Conservation (phyloP, 2,888 invertebrate genomes). For the Dusona sp. region DNA sequence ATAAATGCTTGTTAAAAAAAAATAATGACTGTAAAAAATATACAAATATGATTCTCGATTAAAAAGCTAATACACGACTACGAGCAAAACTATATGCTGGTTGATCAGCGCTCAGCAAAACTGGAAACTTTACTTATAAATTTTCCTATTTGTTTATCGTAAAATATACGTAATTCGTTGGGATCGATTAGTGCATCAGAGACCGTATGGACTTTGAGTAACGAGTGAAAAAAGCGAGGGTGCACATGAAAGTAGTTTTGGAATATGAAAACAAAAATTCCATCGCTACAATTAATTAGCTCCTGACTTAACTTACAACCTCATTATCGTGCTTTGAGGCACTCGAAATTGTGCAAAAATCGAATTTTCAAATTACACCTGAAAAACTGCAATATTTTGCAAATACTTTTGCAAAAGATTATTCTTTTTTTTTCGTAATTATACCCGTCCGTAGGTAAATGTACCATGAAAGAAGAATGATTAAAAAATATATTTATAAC, state of each 20-base stretch:
- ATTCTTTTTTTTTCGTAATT: not conserved
- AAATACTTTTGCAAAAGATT: not conserved
- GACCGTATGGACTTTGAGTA: constrained; percentile 13
- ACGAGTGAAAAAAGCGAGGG: constrained; percentile 1
- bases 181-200: constrained; percentile 13
- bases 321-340: constrained; percentile 2
- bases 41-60: not conserved
- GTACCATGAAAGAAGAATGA: not conserved
- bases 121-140: not conserved
- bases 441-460: not conserved
- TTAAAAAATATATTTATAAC: not conserved
- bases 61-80: not conserved
- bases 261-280: not conserved
- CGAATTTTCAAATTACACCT: not conserved
- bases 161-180: not conserved
- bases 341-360: constrained; percentile 13
- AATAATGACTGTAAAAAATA: constrained; percentile 45
- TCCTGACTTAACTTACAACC: constrained; percentile 26
- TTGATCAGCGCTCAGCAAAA: not conserved
- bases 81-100: not conserved
- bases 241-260: not conserved
- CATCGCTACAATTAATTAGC: constrained; percentile 5
- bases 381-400: constrained; percentile 4
- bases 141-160: not conserved
- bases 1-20: not conserved